Percentiles rank a stretch among this genome's conserved stretches.
Conservation (phyloP, 2,113 vertebrate species). For the Hippocampus guttulatus region DNA sequence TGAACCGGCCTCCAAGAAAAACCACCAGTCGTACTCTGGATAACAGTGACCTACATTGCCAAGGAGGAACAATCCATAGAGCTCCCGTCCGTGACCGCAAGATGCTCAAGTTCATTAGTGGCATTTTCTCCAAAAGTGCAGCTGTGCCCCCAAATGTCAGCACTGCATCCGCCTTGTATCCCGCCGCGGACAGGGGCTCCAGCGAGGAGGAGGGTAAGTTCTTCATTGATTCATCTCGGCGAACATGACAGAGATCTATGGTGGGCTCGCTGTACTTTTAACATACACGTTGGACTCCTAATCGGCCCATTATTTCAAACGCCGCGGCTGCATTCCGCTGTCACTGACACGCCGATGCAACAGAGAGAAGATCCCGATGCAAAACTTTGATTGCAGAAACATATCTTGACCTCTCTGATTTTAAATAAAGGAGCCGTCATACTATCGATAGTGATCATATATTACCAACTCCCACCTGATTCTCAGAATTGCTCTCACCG, state of each 20-base stretch:
- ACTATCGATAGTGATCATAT: slow-evolving; percentile 20
- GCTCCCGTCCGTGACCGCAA: slow-evolving; percentile 86
- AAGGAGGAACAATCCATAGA: slow-evolving; percentile 65
- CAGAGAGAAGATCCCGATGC: neutral
- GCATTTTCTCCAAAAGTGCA: slow-evolving; percentile 91
- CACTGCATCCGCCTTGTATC: slow-evolving; percentile 66
- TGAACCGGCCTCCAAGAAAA: slow-evolving; percentile 76
- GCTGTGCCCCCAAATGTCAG: slow-evolving; percentile 64
- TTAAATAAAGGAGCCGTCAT: neutral
- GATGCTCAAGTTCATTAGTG: slow-evolving; percentile 96
- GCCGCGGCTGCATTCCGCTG: neutral
- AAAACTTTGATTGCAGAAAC: neutral
- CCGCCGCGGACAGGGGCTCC: slow-evolving; percentile 67
- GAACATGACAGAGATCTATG: neutral
- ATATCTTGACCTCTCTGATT: neutral
- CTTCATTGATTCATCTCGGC: slow-evolving; percentile 3
- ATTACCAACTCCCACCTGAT: neutral
- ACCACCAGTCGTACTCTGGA: slow-evolving; percentile 89
- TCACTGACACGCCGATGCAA: neutral
- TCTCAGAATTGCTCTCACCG: neutral
- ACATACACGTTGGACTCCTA: neutral
- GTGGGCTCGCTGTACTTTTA: neutral
- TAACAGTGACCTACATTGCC: slow-evolving; percentile 85
- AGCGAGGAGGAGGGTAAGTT: slow-evolving; percentile 77
- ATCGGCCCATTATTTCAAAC: neutral